phyloP scores from a whole-genome alignment of 2,888 invertebrate species.

The Hemistola chrysoprasaria region DNA sequence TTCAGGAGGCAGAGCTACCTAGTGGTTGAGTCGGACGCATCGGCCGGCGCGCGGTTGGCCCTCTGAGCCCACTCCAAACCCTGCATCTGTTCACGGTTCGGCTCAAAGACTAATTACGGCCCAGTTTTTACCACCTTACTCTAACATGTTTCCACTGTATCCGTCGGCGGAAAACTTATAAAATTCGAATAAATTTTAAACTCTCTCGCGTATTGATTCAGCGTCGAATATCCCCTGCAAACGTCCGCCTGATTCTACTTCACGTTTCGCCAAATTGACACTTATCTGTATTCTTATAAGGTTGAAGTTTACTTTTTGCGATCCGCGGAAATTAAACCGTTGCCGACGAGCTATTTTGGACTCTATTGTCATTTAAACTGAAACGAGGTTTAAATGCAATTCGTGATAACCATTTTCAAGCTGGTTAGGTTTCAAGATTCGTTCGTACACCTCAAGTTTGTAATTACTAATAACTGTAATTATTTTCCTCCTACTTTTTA shows the following conservation, averaged over 20 bases:
- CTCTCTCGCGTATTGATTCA: constrained; percentile 43
- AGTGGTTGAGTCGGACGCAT: constrained; percentile 37
- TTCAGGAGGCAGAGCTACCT: constrained; percentile 28
- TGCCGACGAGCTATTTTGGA: constrained; percentile 42
- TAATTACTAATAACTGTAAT: constrained; percentile 65
- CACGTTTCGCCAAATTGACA: constrained; percentile 44
- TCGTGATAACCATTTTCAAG: constrained; percentile 45
- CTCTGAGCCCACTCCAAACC: constrained; percentile 20
- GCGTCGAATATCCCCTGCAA: constrained; percentile 45
- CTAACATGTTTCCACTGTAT: constrained; percentile 57
- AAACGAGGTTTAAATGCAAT: constrained; percentile 37
- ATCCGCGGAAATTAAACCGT: constrained; percentile 41
- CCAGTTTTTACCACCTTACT: constrained; percentile 63
- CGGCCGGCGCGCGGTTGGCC: too few species aligned
- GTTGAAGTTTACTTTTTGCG: constrained; percentile 43
- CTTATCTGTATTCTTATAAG: constrained; percentile 44
- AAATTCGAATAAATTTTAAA: constrained; percentile 46
- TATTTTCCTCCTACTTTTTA: constrained; percentile 49
- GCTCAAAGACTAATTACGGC: constrained; percentile 71
- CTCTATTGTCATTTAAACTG: constrained; percentile 39
- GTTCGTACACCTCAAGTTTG: constrained; percentile 55
- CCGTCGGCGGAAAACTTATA: constrained; percentile 46
- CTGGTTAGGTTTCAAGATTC: constrained; percentile 57
- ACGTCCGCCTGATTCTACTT: constrained; percentile 22
- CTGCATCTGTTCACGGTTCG: constrained; percentile 58